Percentiles rank a stretch among this genome's conserved stretches.
Evolutionary conservation across 2,797 vertebrate genomes (phyloP).

Genomic region (Cetoscarus ocellatus): DNA sequence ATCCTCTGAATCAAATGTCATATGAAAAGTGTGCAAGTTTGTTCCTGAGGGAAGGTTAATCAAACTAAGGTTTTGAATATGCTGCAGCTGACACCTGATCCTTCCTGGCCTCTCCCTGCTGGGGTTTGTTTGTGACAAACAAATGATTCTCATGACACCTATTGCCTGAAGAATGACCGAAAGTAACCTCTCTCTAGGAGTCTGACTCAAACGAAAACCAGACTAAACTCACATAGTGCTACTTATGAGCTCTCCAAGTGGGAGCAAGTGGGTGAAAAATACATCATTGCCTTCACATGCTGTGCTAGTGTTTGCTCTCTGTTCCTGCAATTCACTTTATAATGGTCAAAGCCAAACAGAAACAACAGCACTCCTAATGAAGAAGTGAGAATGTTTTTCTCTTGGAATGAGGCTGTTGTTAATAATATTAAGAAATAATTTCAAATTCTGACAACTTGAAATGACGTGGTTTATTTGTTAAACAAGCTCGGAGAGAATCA

Average conservation of each 20-base stretch:
- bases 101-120: slow-evolving; percentile 23
- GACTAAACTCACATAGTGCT: neutral
- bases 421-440: neutral
- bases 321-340: neutral
- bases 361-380: neutral
- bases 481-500: neutral
- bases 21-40: neutral
- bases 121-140: slow-evolving; percentile 42
- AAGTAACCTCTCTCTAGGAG: slow-evolving; percentile 29
- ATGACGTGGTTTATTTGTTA: no score
- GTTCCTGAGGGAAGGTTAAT: slow-evolving; percentile 7
- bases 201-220: slow-evolving; percentile 12
- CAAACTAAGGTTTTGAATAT: slow-evolving; percentile 34
- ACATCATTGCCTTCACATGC: neutral
- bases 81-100: slow-evolving; percentile 55
- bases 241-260: neutral
- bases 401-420: neutral
- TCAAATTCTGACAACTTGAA: neutral
- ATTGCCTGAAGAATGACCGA: slow-evolving; percentile 26
- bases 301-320: neutral
- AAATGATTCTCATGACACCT: slow-evolving; percentile 42
- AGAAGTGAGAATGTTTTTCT: neutral
- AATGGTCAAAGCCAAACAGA: neutral
- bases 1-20: neutral
- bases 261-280: slow-evolving; percentile 14